phyloP scores from a whole-genome alignment of 2,888 invertebrate genomes.

The Meghimatium bilineatum region DNA sequence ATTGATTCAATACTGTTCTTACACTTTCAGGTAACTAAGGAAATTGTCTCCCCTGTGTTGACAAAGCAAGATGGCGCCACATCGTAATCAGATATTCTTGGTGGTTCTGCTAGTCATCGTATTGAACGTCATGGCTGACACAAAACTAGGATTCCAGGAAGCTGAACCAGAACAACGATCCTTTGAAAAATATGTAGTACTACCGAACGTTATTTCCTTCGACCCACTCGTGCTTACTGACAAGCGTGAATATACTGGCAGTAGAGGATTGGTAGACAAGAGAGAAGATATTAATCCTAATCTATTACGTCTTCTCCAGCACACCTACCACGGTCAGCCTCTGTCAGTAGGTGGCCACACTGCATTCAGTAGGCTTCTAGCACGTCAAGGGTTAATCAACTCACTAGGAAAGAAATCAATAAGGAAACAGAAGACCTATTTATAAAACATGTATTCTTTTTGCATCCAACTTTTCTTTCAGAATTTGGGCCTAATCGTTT shows the following conservation, averaged over 20 bases:
- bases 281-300: constrained; percentile 12
- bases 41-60: background rate
- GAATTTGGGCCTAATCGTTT: too few relatives aligned
- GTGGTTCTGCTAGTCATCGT: constrained; percentile 23
- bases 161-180: background rate
- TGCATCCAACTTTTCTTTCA: too few relatives aligned
- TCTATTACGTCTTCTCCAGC: constrained; percentile 10
- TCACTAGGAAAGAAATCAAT: background rate
- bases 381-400: constrained; percentile 5
- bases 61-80: constrained; percentile 17
- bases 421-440: background rate
- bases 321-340: constrained; percentile 29
- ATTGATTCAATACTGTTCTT: background rate
- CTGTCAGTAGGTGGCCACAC: constrained; percentile 9
- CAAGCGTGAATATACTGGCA: constrained; percentile 52
- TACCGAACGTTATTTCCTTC: constrained; percentile 42
- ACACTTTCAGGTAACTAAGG: background rate
- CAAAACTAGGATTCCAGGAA: constrained; percentile 9
- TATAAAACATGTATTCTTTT: background rate
- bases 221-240: constrained; percentile 46
- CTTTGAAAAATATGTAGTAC: constrained; percentile 8
- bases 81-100: constrained; percentile 11
- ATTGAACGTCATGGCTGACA: constrained; percentile 27
- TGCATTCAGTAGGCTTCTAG: constrained; percentile 26
- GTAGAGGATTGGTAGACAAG: constrained; percentile 49